Evolutionary conservation across 2,888 invertebrate genomes (phyloP), one percentile per base, ranked within the genome.

Genomic region (Dorcus parallelipipedus): DNA sequence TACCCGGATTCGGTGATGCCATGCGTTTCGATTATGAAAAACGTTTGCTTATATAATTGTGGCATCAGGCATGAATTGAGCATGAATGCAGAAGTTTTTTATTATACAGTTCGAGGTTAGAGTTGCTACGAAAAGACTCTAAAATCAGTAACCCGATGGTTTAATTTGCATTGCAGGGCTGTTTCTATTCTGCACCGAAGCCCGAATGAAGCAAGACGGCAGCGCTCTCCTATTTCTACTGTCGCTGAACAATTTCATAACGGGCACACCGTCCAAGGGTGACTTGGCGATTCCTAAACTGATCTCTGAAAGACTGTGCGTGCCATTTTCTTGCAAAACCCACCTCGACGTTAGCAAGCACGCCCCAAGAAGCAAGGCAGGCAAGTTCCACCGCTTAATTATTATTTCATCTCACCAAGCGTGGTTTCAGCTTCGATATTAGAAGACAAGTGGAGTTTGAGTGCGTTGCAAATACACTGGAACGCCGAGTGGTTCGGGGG

Each of bases 11-110:
- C 81, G 9, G 77, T 81, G 9, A 76, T 83, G 65, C 79, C 83
- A 1, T 75, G 79, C 49, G 67, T 82, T 33, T 72, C 77, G 40
- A 79, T 81, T 66, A 72, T 83, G 65, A 82, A 82, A 72, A 69
- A 76, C 70, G 73, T 80, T 68, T 78, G 74, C 76, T 80, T 80
- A 71, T 83, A 81, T 78, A 85, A 73, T 78, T 68, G 82, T 73
- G 64, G 82, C 76, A 72, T 86, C 72, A 75, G 88, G 75, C 67
- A 83, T 76, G 72, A 86, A 77, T 72, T 89, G 73, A 76, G 84
- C 72, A 67, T 80, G 73, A 59, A 79, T 77, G 62, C 72, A 73
- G 70, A 80, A 43, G 66, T 82, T 17, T 75, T 79, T 54, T 77
- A 76, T 55, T 79, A 76, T 64, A 73, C 82, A 61, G 68, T 83